Conservation (phyloP, 2,797 vertebrate genomes). For the Eidolon dupreanum region DNA sequence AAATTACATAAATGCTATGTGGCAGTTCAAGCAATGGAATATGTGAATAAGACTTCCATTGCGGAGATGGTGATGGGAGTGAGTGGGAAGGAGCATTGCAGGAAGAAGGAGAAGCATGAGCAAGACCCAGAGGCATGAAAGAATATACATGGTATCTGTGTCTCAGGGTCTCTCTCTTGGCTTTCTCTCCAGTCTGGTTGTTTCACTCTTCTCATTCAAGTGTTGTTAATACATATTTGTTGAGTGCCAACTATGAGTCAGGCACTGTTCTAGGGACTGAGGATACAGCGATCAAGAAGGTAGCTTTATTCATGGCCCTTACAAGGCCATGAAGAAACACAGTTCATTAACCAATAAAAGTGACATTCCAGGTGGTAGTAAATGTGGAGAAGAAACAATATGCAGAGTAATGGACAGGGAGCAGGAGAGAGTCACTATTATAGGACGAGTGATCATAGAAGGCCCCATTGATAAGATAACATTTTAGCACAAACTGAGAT, state of each 20-base stretch:
- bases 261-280: neutral
- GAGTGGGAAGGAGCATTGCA: neutral
- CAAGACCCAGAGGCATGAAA: neutral
- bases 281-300: neutral
- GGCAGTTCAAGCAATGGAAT: neutral
- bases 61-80: neutral
- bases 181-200: neutral
- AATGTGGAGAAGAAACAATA: neutral
- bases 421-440: neutral
- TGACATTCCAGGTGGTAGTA: neutral
- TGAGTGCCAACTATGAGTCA: neutral
- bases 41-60: neutral
- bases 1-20: neutral
- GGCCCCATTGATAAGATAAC: neutral
- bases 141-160: neutral
- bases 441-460: neutral
- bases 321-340: neutral
- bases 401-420: neutral
- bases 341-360: neutral
- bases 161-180: neutral
- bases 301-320: neutral
- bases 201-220: neutral
- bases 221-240: neutral
- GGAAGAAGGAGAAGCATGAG: neutral
- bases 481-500: constrained; percentile 31